These are phyloP conservation scores for Drosophila prosaltans DNA, from an alignment of 1,140 invertebrate species.

Conservation along the genomic window DNA sequence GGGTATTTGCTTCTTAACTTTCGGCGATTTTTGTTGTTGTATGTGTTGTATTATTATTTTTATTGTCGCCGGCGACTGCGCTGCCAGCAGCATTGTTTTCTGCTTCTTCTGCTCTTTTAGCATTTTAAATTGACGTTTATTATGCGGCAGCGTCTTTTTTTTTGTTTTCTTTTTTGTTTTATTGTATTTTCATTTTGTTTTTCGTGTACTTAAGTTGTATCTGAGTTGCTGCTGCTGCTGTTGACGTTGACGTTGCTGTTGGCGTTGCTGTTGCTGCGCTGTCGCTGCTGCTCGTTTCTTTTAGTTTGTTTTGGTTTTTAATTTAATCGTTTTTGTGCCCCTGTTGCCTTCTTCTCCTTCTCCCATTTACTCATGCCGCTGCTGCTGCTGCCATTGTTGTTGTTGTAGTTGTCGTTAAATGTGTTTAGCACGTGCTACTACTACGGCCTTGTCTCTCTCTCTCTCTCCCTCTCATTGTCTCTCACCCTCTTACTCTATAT, in stretches of 20 bases:
- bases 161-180: slow-evolving; percentile 35
- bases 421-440: slow-evolving; percentile 74
- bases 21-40: slow-evolving; percentile 65
- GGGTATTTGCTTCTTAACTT: slow-evolving; percentile 79
- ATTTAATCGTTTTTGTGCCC: slow-evolving; percentile 77
- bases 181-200: slow-evolving; percentile 52
- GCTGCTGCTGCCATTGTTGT: slow-evolving; percentile 50
- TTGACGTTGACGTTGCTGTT: slow-evolving; percentile 20
- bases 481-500: slow-evolving; percentile 1
- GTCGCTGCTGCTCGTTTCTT: slow-evolving; percentile 59
- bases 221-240: slow-evolving; percentile 38
- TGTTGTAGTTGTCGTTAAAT: slow-evolving; percentile 77
- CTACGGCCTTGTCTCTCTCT: slow-evolving; percentile 51
- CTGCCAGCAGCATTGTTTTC: slow-evolving; percentile 27
- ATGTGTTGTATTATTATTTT: slow-evolving; percentile 58
- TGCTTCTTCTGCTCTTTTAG: slow-evolving; percentile 59
- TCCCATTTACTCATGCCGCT: slow-evolving; percentile 13
- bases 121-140: slow-evolving; percentile 81
- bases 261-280: slow-evolving; percentile 5
- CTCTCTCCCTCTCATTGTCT: slow-evolving; percentile 35
- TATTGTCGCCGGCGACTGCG: slow-evolving; percentile 72
- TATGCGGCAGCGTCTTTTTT: slow-evolving; percentile 54
- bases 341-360: slow-evolving; percentile 27
- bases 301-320: slow-evolving; percentile 81
- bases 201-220: slow-evolving; percentile 72